These are phyloP conservation scores for Ramphastos sulfuratus DNA, from an alignment of 2,113 vertebrate species.

Conservation along the genomic window DNA sequence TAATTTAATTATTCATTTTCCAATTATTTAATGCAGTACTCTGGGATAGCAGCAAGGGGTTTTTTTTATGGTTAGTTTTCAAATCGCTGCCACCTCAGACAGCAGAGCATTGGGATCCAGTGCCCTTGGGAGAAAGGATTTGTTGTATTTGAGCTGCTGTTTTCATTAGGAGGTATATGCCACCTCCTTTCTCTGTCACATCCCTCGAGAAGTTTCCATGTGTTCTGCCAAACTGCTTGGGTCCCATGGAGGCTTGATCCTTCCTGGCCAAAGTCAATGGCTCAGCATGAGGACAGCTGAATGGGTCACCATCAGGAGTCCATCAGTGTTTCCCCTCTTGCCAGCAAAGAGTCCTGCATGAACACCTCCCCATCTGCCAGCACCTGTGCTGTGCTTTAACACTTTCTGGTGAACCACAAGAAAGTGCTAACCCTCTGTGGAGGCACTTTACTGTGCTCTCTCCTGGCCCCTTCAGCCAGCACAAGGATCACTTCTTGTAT, in stretches of 20 bases:
- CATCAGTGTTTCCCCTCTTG: background rate
- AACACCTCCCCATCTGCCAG: background rate
- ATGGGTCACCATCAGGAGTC: background rate
- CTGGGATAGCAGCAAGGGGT: background rate
- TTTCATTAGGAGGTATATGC: conserved; percentile 3
- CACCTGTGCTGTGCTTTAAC: background rate
- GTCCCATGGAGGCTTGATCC: background rate
- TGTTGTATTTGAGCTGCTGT: background rate
- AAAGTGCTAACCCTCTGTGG: background rate
- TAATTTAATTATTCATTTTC: conserved; percentile 70
- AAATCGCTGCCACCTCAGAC: background rate
- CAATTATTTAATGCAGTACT: conserved; percentile 49
- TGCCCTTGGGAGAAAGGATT: conserved; percentile 1
- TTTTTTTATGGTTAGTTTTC: conserved; percentile 32
- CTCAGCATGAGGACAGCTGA: background rate
- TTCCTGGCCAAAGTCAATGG: background rate
- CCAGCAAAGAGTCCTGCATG: background rate
- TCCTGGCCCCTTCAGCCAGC: background rate
- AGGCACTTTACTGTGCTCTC: background rate
- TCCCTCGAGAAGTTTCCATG: background rate
- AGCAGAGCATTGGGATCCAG: background rate
- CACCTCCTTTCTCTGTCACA: background rate
- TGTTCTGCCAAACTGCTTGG: conserved; percentile 3
- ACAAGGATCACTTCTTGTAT: fast-evolving
- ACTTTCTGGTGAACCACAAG: background rate